phyloP scores from a whole-genome alignment of 2,113 vertebrate species.

The Anhinga anhinga region DNA sequence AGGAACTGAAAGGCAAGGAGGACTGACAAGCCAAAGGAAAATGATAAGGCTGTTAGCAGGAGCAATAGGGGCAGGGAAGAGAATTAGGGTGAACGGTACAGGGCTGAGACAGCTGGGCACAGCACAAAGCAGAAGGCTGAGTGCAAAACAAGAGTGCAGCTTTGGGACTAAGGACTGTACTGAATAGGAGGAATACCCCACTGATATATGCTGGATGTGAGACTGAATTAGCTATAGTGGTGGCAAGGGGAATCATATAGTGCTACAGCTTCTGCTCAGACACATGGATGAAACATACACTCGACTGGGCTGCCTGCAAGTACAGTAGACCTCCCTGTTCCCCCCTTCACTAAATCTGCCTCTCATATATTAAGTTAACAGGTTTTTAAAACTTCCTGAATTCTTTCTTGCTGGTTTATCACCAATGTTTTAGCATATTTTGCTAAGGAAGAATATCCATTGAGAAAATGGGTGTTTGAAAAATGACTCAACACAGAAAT shows the following conservation, averaged over 20 bases:
- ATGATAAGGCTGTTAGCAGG: neutral
- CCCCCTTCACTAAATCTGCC: neutral
- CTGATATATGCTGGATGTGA: fast-evolving
- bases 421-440: neutral
- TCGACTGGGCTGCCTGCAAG: neutral
- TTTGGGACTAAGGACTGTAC: neutral
- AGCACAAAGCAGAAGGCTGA: neutral
- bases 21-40: neutral
- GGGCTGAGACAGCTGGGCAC: neutral
- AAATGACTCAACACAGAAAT: neutral
- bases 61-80: neutral
- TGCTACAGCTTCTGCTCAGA: neutral
- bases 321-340: neutral
- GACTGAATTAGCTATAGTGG: neutral
- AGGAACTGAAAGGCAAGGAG: neutral
- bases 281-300: neutral
- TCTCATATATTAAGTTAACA: neutral
- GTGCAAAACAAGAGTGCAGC: neutral
- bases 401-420: neutral
- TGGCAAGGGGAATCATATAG: neutral
- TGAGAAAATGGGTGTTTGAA: neutral
- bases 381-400: neutral
- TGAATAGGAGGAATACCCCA: neutral
- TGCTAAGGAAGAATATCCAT: neutral
- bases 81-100: neutral